Conservation (phyloP, 2,797 vertebrate species). For the Platalea minor region DNA sequence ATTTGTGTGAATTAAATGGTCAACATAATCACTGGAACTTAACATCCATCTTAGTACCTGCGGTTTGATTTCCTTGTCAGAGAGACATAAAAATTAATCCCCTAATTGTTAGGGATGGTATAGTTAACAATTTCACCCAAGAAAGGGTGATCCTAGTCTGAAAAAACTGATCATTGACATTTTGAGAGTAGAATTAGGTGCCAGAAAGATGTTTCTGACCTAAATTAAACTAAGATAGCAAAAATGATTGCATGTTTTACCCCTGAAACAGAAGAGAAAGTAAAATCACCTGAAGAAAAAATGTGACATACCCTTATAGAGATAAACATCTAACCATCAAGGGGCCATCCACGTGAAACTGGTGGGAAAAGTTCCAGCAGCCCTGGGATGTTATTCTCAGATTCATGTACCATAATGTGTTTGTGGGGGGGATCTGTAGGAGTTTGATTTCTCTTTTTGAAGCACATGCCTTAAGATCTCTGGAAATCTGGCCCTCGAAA, state of each 20-base stretch:
- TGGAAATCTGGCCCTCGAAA: background rate
- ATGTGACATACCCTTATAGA: background rate
- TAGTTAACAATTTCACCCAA: background rate
- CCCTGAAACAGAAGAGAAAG: background rate
- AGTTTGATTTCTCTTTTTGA: background rate
- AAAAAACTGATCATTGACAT: background rate
- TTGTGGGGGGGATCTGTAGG: background rate
- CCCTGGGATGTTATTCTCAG: background rate
- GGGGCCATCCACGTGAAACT: background rate
- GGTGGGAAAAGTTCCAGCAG: background rate
- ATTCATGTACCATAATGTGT: background rate
- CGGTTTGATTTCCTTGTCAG: background rate
- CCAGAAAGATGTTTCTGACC: background rate
- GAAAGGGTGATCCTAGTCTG: background rate
- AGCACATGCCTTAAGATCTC: background rate
- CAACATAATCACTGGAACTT: background rate
- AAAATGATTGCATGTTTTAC: background rate
- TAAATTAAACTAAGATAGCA: background rate
- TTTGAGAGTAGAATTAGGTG: conserved; percentile 12
- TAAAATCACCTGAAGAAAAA: background rate
- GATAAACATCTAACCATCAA: background rate
- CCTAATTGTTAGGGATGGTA: background rate
- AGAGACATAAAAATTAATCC: background rate
- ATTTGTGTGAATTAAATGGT: background rate
- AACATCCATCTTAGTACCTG: background rate